These are phyloP conservation scores for Eublepharis macularius DNA, from an alignment of 2,113 vertebrate species.

Conservation along the genomic window DNA sequence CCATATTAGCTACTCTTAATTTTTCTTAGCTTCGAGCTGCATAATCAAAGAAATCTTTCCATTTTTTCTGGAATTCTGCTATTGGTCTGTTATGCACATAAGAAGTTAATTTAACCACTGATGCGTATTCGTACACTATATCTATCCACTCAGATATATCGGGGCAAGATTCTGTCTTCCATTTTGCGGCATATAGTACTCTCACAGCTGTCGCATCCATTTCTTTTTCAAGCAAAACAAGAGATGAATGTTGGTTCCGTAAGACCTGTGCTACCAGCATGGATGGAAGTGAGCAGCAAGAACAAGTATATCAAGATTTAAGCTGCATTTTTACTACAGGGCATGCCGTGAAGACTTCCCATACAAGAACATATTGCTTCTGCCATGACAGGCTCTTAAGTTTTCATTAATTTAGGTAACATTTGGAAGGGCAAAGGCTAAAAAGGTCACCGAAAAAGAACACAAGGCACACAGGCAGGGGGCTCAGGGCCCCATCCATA, in stretches of 20 bases:
- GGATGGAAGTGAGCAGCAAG: constrained; percentile 57
- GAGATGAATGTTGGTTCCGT: constrained; percentile 36
- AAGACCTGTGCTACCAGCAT: constrained; percentile 36
- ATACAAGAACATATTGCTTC: not conserved
- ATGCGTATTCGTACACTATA: no score
- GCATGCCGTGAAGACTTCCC: constrained; percentile 10
- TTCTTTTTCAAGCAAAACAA: constrained; percentile 33
- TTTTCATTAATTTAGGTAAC: constrained; percentile 20
- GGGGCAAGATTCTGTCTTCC: no score
- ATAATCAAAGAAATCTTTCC: no score
- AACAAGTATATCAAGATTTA: constrained; percentile 29
- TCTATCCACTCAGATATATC: no score
- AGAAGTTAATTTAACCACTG: no score
- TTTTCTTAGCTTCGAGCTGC: no score
- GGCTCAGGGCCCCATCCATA: accelerated
- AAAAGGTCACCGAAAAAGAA: constrained; percentile 1
- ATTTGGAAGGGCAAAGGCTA: constrained; percentile 4
- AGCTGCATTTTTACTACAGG: constrained; percentile 29
- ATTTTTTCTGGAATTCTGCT: no score
- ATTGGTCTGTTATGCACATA: no score
- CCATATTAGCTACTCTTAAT: no score
- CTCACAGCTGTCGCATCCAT: no score
- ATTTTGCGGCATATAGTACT: no score
- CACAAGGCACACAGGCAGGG: not conserved
- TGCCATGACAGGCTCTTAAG: not conserved